These are phyloP conservation scores for Seira musarum DNA, from an alignment of 2,888 invertebrate genomes.

Conservation along the genomic window DNA sequence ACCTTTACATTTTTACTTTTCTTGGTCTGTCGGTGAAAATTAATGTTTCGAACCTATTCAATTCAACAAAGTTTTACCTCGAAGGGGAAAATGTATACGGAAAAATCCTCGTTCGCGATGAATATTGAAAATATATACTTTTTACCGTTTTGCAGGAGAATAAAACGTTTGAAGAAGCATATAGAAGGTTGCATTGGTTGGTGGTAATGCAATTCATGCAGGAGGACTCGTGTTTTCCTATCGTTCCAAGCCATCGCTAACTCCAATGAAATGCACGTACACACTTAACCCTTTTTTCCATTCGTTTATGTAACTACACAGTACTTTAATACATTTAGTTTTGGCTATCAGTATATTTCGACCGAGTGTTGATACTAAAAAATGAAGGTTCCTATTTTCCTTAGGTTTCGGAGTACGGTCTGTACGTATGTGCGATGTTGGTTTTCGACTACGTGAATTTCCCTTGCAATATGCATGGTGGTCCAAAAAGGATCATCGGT, in stretches of 20 bases:
- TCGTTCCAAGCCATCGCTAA: not conserved
- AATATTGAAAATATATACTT: not conserved
- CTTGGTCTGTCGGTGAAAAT: slow-evolving; percentile 43
- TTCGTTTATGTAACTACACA: not conserved
- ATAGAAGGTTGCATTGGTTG: too few relatives aligned
- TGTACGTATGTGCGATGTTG: not conserved
- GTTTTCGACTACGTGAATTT: not conserved
- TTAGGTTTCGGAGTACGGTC: not conserved
- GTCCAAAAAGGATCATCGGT: not conserved
- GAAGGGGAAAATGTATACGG: not conserved
- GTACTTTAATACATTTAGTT: not conserved
- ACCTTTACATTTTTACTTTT: slow-evolving; percentile 16
- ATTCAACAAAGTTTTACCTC: slow-evolving; percentile 5
- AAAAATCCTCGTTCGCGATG: not conserved
- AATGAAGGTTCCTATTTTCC: not conserved
- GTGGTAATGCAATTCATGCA: not conserved
- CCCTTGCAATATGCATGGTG: not conserved
- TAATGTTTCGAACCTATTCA: slow-evolving; percentile 41
- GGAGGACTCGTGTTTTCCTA: too few relatives aligned
- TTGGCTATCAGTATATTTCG: not conserved
- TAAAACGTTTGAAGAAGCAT: too few relatives aligned
- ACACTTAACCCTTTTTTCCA: not conserved
- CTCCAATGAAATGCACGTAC: not conserved
- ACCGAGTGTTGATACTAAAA: not conserved
- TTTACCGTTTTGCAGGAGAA: too few relatives aligned